Base-by-base conservation (phyloP, 2,113 vertebrate species). In the Triplophysa tibetana region DNA sequence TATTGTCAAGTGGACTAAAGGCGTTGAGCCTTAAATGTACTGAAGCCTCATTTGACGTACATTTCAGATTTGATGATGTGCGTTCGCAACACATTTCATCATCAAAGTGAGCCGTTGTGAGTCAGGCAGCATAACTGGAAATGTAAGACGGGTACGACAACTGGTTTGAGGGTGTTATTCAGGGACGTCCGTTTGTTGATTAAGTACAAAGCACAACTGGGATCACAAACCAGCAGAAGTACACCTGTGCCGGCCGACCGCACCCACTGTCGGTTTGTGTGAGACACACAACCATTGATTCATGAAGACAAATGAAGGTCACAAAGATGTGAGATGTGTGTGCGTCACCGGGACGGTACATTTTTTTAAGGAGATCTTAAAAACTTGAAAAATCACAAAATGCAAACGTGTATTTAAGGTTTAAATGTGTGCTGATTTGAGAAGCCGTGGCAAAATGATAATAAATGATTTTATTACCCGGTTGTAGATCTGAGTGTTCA, bases 261-360 rank as follows among this genome's bases (percentile, higher is more conserved):
- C 69, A 56, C 52, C 69, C 29, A 58, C 69, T 21, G 50, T 58
- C 69, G 38, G 69, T 33, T 3, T 70, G 48, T 29, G 68, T 70
- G 68, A 70, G 33, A 38, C 33, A 38, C 7, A 38, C 33, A 38
- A 38, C 33, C 33, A 38, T 38, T 38, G 33, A 38, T 38, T 38
- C 33, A 38, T 38, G 7, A 38, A 38, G 33, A 38, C 33, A 38
- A 38, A 38, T 38, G 33, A 7, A 7, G 33, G 33, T 38, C 33
- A 38, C 33, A 38, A 38, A 38, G 33, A 38, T 38, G 33, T 38
- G n/a, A n/a, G n/a, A n/a, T n/a, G 33, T 7, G 6, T 38, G 33
- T 7, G 33, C 7, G 33, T 38, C 33, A 38, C 5, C 5, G 33
- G 33, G 33, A 38, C 6, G 7, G 33, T 38, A 38, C 33, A 38